A percentile compares a stretch with the other conserved stretches of the same genome.
These are phyloP conservation scores for Drosophila orena DNA, from an alignment of 1,140 invertebrate genomes.

Conservation along the genomic window DNA sequence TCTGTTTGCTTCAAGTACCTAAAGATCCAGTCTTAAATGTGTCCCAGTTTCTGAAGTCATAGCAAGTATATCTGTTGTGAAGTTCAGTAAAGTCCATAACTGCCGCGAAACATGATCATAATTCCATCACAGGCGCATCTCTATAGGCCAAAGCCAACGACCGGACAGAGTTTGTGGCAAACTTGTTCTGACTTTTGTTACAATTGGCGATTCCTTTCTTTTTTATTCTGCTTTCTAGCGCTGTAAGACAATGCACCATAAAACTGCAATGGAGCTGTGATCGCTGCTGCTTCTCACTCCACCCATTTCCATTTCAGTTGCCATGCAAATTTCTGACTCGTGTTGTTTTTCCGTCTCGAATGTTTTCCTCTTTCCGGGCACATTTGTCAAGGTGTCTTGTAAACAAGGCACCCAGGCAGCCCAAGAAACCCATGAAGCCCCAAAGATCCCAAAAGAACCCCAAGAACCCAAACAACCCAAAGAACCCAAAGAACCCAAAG, in stretches of 20 bases:
- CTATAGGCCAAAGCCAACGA: constrained; percentile 57
- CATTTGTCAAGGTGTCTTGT: constrained; percentile 76
- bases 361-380: constrained; percentile 69
- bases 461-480: constrained; percentile 2
- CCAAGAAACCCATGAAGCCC: background rate
- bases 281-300: constrained; percentile 34
- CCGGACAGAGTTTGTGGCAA: constrained; percentile 53
- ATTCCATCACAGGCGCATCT: constrained; percentile 13
- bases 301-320: constrained; percentile 52
- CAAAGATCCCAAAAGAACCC: background rate
- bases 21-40: too few species aligned
- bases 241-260: constrained; percentile 67
- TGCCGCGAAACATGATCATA: constrained; percentile 1
- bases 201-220: constrained; percentile 49
- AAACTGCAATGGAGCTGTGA: constrained; percentile 52
- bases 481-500: background rate
- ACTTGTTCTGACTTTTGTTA: constrained; percentile 66
- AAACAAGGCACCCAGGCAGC: constrained; percentile 47
- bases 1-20: too few species aligned
- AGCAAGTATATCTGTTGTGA: background rate
- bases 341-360: constrained; percentile 47
- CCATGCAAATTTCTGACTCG: constrained; percentile 44
- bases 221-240: constrained; percentile 31
- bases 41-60: background rate
- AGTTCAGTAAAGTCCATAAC: background rate